Percentiles rank a stretch among this genome's conserved stretches.
phyloP scores from a whole-genome alignment of 92 coral and sea anemone genomes.

The Phymanthus crucifer region DNA sequence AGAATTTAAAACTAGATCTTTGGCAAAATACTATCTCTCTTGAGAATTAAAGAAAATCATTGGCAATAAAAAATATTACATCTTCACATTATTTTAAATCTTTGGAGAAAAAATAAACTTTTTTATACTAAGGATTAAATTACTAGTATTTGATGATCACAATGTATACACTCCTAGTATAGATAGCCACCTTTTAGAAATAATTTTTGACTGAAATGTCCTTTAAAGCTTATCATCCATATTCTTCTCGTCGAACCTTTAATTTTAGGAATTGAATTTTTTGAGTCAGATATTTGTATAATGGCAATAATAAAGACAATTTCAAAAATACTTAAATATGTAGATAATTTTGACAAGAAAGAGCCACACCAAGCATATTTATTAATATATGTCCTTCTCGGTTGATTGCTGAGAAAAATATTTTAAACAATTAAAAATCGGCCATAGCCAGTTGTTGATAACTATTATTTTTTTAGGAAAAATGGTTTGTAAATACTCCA shows the following conservation, averaged over 20 bases:
- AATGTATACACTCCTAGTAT: background rate
- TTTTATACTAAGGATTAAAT: conserved; percentile 8
- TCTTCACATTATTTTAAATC: conserved; percentile 6
- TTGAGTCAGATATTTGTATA: background rate
- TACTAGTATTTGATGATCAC: conserved; percentile 4
- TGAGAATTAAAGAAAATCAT: background rate
- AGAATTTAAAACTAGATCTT: background rate
- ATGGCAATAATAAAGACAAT: conserved; percentile 15
- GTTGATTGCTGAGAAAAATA: conserved; percentile 4
- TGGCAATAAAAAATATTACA: conserved; percentile 1
- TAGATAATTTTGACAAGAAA: conserved; percentile 21
- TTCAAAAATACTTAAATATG: conserved; percentile 30
- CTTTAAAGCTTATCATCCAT: background rate
- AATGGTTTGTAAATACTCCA: background rate
- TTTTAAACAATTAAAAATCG: conserved; percentile 10
- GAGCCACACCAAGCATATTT: conserved; percentile 14
- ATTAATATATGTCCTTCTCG: conserved; percentile 15
- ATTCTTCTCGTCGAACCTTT: background rate
- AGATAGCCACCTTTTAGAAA: conserved; percentile 14
- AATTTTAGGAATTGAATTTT: conserved; percentile 12
- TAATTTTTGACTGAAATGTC: background rate
- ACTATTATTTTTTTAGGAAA: background rate
- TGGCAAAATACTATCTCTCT: conserved; percentile 1
- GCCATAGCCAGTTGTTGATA: background rate
- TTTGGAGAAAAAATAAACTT: background rate